Evolutionary conservation across 1,140 invertebrate genomes (phyloP), one percentile per base, ranked within the genome.

Genomic region (Lysiphlebus fabarum): DNA sequence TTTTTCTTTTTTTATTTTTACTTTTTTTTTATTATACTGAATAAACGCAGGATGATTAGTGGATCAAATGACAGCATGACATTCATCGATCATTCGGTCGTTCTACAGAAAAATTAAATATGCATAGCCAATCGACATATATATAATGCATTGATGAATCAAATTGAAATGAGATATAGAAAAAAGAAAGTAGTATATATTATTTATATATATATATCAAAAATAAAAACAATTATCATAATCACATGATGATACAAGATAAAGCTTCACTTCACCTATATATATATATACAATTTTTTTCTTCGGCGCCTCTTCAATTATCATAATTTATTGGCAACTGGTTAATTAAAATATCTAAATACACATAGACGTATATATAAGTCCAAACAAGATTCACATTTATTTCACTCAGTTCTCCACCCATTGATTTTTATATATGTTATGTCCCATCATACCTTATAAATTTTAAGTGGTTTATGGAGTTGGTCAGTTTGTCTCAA

Each of bases 311-410:
- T 53, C 58, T 64, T 66, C 65, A 67, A 76, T 76, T 73, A 75
- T 71, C 70, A 74, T 78, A 78, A 76, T 77, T 77, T 76, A 75
- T 76, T 64, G 70, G 67, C 68, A 58, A 71, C 71, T 62, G 65
- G 65, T 70, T 76, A 75, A 76, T 78, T 76, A 77, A 77, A 76
- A 77, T 76, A 76, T 77, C 72, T 68, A 76, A 76, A 75, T 74
- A 72, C 64, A 26, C 62, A 67, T 67, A 62, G 57, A 64, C 60
- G 62, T 61, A 51, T 53, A 60, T n/a, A 66, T 68, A 65, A 65
- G 62, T 51, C 56, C 33, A 37, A 50, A 33, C 54, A 63, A 36
- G 40, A 61, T 53, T 48, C 41, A 51, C 44, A 44, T 56, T 55
- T 48, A 38, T 59, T 51, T 53, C 42, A 14, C 43, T 61, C 41